phyloP scores from a whole-genome alignment of 2,888 invertebrate species.

The Agriopis marginaria region DNA sequence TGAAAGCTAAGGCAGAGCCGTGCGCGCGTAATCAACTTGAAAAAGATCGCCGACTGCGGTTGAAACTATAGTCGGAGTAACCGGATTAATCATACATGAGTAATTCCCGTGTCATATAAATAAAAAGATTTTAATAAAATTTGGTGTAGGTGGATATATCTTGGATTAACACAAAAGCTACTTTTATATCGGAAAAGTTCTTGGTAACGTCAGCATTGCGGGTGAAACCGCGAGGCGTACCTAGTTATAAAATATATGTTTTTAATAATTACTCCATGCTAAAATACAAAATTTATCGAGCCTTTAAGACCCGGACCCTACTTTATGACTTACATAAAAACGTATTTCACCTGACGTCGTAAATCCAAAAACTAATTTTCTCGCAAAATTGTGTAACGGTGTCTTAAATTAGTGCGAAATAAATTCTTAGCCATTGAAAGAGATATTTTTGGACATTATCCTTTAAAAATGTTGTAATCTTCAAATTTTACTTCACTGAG shows the following conservation, averaged over 20 bases:
- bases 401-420: slow-evolving; percentile 39
- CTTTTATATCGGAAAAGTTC: background rate
- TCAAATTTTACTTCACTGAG: too few species aligned
- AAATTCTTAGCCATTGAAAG: slow-evolving; percentile 16
- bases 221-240: too few species aligned
- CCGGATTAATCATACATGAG: too few species aligned
- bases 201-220: too few species aligned
- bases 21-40: too few species aligned
- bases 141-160: too few species aligned
- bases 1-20: too few species aligned
- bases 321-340: slow-evolving; percentile 34
- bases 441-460: slow-evolving; percentile 33
- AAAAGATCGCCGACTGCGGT: too few species aligned
- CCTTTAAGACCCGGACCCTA: slow-evolving; percentile 18
- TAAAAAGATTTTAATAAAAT: too few species aligned
- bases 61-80: too few species aligned
- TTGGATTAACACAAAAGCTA: too few species aligned
- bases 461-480: background rate
- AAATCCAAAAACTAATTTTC: slow-evolving; percentile 47
- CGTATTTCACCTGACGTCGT: slow-evolving; percentile 43
- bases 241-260: background rate
- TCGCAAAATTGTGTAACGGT: slow-evolving; percentile 39
- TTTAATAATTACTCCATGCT: slow-evolving; percentile 2
- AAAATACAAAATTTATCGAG: slow-evolving; percentile 24
- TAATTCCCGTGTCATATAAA: too few species aligned